phyloP scores from a whole-genome alignment of 2,797 vertebrate genomes.

The Forpus xanthops region DNA sequence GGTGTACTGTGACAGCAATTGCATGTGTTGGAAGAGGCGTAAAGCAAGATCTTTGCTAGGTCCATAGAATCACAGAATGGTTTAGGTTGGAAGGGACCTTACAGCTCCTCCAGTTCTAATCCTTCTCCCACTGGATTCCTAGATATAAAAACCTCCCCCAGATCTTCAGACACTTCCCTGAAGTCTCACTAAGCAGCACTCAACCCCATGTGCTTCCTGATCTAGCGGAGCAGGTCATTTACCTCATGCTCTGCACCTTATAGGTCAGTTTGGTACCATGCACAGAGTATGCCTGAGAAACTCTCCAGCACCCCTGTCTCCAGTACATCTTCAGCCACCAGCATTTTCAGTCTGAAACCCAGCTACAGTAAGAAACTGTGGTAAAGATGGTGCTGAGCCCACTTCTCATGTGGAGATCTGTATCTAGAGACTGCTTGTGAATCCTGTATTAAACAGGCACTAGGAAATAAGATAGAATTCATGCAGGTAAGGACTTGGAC shows the following conservation, averaged over 20 bases:
- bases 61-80: neutral
- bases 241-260: neutral
- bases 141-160: neutral
- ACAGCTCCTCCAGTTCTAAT: neutral
- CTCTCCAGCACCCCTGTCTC: neutral
- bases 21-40: neutral
- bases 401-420: fast-evolving
- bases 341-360: neutral
- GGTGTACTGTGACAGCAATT: neutral
- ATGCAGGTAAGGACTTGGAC: neutral
- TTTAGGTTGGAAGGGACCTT: neutral
- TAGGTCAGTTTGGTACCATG: neutral
- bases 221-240: neutral
- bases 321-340: neutral
- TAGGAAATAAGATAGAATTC: neutral
- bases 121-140: neutral
- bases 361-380: neutral
- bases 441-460: neutral
- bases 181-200: neutral
- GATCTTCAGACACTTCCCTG: neutral
- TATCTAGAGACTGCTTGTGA: neutral
- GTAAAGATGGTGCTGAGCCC: neutral
- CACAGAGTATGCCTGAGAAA: neutral
- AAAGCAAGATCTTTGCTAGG: neutral
- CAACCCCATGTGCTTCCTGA: fast-evolving